phyloP scores from a whole-genome alignment of 2,888 invertebrate genomes.

The Myathropa florea region DNA sequence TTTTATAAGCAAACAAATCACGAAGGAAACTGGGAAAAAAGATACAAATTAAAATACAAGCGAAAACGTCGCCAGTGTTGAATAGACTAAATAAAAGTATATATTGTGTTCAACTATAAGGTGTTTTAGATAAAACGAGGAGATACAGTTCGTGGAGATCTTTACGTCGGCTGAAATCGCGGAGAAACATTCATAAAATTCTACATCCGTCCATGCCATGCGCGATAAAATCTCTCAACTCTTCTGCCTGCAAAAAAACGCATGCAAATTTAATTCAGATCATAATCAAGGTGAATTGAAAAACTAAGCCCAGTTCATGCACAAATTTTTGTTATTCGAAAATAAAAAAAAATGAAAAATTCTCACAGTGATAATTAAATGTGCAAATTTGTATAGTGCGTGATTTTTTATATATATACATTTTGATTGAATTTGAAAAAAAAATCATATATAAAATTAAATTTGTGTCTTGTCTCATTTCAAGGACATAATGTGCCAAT shows the following conservation, averaged over 20 bases:
- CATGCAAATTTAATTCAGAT: slow-evolving; percentile 80
- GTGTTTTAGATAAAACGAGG: slow-evolving; percentile 67
- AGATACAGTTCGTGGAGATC: slow-evolving; percentile 76
- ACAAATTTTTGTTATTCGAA: background rate
- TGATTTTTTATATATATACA: background rate
- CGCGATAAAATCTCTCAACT: slow-evolving; percentile 81
- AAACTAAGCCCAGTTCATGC: background rate
- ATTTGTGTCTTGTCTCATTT: slow-evolving; percentile 35
- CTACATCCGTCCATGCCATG: slow-evolving; percentile 81
- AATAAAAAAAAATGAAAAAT: slow-evolving; percentile 4
- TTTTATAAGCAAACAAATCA: slow-evolving; percentile 1
- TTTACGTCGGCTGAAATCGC: slow-evolving; percentile 74
- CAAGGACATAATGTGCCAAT: slow-evolving; percentile 81
- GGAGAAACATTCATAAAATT: slow-evolving; percentile 79
- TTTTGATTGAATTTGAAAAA: background rate
- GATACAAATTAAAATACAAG: background rate
- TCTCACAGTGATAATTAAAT: slow-evolving; percentile 48
- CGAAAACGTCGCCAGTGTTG: slow-evolving; percentile 2
- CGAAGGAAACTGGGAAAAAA: background rate
- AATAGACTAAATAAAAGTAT: background rate
- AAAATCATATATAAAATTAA: slow-evolving; percentile 8
- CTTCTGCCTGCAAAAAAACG: slow-evolving; percentile 81
- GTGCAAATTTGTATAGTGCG: background rate
- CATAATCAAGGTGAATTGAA: slow-evolving; percentile 79
- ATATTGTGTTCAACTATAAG: slow-evolving; percentile 26